Percentiles rank a stretch among this genome's conserved stretches.
Conservation (phyloP, 1,140 invertebrate genomes). For the Drosophila rufa region DNA sequence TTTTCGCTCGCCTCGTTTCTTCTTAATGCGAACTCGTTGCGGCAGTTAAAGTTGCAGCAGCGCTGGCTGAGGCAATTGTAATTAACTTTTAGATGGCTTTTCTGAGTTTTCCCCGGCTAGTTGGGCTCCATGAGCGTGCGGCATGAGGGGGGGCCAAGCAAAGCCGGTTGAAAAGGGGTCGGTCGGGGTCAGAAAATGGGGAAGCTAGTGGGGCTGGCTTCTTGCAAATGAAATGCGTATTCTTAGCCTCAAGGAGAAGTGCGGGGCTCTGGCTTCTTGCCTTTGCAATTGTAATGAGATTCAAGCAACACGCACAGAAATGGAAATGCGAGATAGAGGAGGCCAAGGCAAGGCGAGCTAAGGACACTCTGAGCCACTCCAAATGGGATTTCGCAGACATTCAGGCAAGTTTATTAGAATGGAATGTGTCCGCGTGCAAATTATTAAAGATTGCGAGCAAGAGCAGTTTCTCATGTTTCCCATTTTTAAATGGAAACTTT, state of each 20-base stretch:
- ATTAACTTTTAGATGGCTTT: conserved; percentile 62
- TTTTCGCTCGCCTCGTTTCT: conserved; percentile 35
- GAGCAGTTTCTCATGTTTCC: conserved; percentile 15
- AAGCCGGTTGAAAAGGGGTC: not conserved
- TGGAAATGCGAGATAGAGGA: conserved; percentile 14
- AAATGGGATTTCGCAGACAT: conserved; percentile 42
- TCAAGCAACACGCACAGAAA: conserved; percentile 51
- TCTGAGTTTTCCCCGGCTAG: conserved; percentile 43
- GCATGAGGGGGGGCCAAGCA: not conserved
- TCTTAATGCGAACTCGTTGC: conserved; percentile 54
- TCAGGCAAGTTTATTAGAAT: conserved; percentile 51
- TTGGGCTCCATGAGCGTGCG: not conserved
- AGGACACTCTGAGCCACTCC: conserved; percentile 18
- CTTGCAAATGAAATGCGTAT: conserved; percentile 61
- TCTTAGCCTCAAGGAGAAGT: conserved; percentile 42
- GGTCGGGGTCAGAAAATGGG: conserved; percentile 9
- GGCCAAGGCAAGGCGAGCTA: not conserved
- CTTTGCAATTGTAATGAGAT: conserved; percentile 54
- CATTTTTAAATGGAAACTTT: conserved; percentile 13
- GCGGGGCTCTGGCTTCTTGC: conserved; percentile 17
- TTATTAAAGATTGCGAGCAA: conserved; percentile 31
- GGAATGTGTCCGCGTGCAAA: conserved; percentile 32
- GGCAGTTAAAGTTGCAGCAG: conserved; percentile 55
- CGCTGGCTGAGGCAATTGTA: conserved; percentile 51
- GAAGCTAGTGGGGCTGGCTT: conserved; percentile 21